Percentiles rank a stretch among this genome's conserved stretches.
These are phyloP conservation scores for Oryctolagus cuniculus DNA, from an alignment of 2,113 vertebrate genomes.

Conservation along the genomic window DNA sequence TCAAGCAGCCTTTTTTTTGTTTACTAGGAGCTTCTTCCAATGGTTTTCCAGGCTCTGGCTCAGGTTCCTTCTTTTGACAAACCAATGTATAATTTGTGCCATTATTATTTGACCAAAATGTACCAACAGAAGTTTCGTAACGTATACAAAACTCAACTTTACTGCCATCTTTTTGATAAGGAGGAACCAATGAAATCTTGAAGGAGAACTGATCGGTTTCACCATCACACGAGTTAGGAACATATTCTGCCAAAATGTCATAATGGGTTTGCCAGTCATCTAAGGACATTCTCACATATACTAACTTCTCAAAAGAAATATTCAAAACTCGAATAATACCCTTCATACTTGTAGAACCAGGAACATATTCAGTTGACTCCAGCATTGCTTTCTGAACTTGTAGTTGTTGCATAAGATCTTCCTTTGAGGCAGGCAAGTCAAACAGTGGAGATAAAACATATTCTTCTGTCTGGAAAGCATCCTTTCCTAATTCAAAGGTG, in stretches of 20 bases:
- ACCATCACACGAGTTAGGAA: constrained; percentile 94
- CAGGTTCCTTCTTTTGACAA: constrained; percentile 91
- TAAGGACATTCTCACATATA: constrained; percentile 92
- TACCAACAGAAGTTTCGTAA: constrained; percentile 93
- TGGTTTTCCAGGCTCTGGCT: constrained; percentile 80
- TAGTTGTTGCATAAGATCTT: constrained; percentile 92
- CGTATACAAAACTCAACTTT: constrained; percentile 96
- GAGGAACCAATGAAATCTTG: constrained; percentile 92
- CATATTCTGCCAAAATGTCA: constrained; percentile 94
- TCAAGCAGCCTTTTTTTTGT: constrained; percentile 95
- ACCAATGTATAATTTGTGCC: constrained; percentile 94
- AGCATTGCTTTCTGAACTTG: constrained; percentile 91
- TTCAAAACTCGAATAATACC: constrained; percentile 95
- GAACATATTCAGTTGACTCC: constrained; percentile 92
- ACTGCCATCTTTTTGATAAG: constrained; percentile 90
- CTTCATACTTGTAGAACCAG: constrained; percentile 90
- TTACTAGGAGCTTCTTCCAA: constrained; percentile 86
- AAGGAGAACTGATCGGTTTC: constrained; percentile 96
- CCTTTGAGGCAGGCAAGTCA: constrained; percentile 88
- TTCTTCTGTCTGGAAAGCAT: constrained; percentile 88
- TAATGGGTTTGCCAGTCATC: constrained; percentile 94
- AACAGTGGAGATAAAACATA: constrained; percentile 92
- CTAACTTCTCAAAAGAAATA: constrained; percentile 93
- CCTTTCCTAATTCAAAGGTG: constrained; percentile 73
- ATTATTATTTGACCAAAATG: constrained; percentile 96